Evolutionary conservation across 1,140 invertebrate species (phyloP), one percentile per base, ranked within the genome.

Genomic region (Whitmania pigra): DNA sequence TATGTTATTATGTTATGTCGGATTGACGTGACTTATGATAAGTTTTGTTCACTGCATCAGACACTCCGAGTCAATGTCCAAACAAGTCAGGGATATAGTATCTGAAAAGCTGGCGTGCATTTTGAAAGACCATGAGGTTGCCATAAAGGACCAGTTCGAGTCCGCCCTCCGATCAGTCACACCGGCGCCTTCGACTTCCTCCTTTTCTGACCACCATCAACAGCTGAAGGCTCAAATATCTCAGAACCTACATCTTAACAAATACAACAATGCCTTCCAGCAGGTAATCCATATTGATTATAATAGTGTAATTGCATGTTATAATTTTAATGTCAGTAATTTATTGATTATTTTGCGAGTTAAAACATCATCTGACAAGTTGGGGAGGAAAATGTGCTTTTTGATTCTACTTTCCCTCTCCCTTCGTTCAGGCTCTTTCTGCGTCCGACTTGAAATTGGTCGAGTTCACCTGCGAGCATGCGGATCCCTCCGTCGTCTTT

Each of bases 241-340:
- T 75, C 86, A 88, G 29, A 82, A 90, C n/a, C 81, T 93, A 25
- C 82, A 85, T 49, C 85, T 87, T 74, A 89, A 89, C 5, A 88
- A 92, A 78, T 83, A 89, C 2, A 92, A 92, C 82, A 86, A 88
- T 67, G 92, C 92, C 18, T 94, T 95, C 80, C 90, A 94, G 80
- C 78, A 81, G 80, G 84, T 86, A 77, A 77, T 29, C 53, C 20
- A 53, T 57, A 5, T 72, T 22, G 18, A 54, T 63, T 17, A 13
- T n/a, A n/a, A n/a, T n/a, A n/a, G n/a, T n/a, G n/a, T n/a, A n/a
- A n/a, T n/a, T n/a, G n/a, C n/a, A 25, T 57, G 9, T 57, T 57
- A 9, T 57, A 20, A 25, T 57, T 57, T 57, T n/a, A 57, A 57
- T 57, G 31, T 36, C 2, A 36, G 6, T 36, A 36, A 36, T 36